phyloP scores from a whole-genome alignment of 2,888 invertebrate species.

The Luperina testacea region DNA sequence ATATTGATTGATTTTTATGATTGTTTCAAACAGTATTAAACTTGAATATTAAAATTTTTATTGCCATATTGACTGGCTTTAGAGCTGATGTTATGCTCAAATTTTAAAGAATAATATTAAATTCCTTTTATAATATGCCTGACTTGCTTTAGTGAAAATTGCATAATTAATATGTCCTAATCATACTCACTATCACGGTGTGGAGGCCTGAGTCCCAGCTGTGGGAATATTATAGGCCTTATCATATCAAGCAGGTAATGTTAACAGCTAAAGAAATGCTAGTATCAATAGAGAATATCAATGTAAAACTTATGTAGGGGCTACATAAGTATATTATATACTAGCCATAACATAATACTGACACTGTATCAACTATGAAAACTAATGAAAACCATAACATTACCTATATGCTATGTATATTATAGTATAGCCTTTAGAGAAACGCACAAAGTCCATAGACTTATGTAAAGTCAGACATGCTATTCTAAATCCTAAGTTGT shows the following conservation, averaged over 20 bases:
- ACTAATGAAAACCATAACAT: background rate
- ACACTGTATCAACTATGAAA: background rate
- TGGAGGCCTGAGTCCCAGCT: background rate
- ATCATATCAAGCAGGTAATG: background rate
- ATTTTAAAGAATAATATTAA: background rate
- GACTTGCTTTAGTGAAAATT: background rate
- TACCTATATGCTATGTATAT: background rate
- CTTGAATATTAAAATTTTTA: background rate
- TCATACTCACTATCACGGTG: background rate
- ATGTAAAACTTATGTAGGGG: background rate
- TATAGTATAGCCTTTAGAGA: background rate
- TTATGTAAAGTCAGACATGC: background rate
- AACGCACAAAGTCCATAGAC: background rate
- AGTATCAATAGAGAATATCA: background rate
- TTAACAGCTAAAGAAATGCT: background rate
- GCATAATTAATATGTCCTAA: too few relatives aligned
- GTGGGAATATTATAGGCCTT: background rate
- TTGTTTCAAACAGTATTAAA: background rate
- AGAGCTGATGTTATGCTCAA: background rate
- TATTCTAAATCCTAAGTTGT: background rate
- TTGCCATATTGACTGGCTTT: background rate
- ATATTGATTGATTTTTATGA: background rate
- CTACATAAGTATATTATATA: background rate
- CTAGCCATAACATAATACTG: background rate
- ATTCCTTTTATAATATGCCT: background rate